A percentile compares a stretch with the other conserved stretches of the same genome.
Conservation (phyloP, 2,113 vertebrate species). For the Plecturocebus donacophilus region DNA sequence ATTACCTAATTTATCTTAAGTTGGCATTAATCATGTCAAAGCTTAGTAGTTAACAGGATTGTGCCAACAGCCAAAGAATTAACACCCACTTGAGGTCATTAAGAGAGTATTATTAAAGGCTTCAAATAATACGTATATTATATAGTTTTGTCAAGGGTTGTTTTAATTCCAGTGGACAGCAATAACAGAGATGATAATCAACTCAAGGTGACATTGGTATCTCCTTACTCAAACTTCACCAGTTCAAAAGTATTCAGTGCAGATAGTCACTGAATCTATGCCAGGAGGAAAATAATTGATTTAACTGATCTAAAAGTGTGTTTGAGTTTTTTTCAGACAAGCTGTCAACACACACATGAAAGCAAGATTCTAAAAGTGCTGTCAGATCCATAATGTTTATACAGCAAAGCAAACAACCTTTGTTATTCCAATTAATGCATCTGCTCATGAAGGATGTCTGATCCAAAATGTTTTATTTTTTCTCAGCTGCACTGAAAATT, state of each 20-base stretch:
- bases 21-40: conserved; percentile 55
- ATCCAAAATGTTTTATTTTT: conserved; percentile 58
- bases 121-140: background rate
- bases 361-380: conserved; percentile 56
- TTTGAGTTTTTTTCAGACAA: conserved; percentile 37
- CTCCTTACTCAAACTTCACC: background rate
- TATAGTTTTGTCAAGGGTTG: conserved; percentile 30
- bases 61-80: conserved; percentile 15
- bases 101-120: conserved; percentile 36
- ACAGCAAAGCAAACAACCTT: conserved; percentile 68
- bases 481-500: conserved; percentile 54
- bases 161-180: conserved; percentile 43
- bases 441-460: conserved; percentile 44
- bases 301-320: conserved; percentile 53
- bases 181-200: conserved; percentile 49
- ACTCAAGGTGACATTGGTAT: conserved; percentile 54
- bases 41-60: conserved; percentile 39
- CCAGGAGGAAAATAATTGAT: background rate
- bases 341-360: conserved; percentile 68
- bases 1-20: conserved; percentile 50
- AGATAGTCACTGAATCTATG: conserved; percentile 37
- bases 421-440: conserved; percentile 69
- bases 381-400: conserved; percentile 68
- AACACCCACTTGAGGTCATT: conserved; percentile 32
- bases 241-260: background rate